phyloP scores from a whole-genome alignment of 1,140 invertebrate genomes.

The Oncopeltus fasciatus region DNA sequence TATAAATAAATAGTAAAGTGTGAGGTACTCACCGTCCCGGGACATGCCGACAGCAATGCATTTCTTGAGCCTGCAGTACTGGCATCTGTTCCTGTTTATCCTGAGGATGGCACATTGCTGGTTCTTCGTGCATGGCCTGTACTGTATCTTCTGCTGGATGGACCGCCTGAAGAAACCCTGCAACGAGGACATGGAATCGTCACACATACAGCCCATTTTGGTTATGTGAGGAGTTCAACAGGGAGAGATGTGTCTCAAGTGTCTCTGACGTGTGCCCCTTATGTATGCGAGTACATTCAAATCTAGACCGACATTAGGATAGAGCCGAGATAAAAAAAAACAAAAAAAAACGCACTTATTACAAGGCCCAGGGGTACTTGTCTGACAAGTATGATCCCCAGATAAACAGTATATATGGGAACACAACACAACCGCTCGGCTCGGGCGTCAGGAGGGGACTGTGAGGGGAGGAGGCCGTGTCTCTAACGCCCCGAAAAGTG shows the following conservation, averaged over 20 bases:
- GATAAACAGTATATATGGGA: no score
- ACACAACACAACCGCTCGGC: no score
- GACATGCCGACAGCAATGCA: slow-evolving; percentile 98
- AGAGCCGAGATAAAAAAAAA: no score
- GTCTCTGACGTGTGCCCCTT: not conserved
- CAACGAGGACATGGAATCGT: slow-evolving; percentile 32
- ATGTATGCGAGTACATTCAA: no score
- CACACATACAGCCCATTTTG: slow-evolving; percentile 21
- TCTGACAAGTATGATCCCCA: no score
- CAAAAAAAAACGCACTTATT: no score
- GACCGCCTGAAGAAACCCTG: slow-evolving; percentile 73
- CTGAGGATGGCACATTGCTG: slow-evolving; percentile 92
- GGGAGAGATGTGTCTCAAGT: not conserved
- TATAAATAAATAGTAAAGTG: no score
- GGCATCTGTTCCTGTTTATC: slow-evolving; percentile 93
- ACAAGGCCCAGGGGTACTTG: no score
- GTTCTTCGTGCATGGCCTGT: slow-evolving; percentile 92
- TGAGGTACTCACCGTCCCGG: slow-evolving; percentile 77
- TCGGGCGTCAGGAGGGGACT: no score
- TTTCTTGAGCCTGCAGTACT: slow-evolving; percentile 93
- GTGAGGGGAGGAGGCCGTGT: no score
- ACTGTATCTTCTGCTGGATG: slow-evolving; percentile 97
- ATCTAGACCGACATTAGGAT: no score
- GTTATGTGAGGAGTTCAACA: not conserved
- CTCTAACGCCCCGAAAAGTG: no score